Evolutionary conservation across 2,113 vertebrate genomes (phyloP), one percentile per base, ranked within the genome.

Genomic region (Podiceps cristatus): DNA sequence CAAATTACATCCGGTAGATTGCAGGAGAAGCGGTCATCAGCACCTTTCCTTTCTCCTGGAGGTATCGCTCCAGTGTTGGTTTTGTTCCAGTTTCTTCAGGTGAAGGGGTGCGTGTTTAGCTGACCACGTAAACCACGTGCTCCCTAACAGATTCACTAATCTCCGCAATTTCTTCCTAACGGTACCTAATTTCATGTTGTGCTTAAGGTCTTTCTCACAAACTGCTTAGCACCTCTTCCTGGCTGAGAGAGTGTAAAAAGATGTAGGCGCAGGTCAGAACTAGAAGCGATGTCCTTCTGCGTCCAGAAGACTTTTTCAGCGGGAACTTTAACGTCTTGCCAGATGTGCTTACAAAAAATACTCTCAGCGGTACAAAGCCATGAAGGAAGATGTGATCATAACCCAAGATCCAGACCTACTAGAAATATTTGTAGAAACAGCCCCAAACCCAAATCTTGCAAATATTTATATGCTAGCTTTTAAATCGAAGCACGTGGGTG

Each of bases 241-340:
- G 4, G 33, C 44, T 83, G 35, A 78, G 52, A 44, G 16, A 67
- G n/a, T 13, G 50, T 10, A 23, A 50, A 74, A 82, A 62, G 12
- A 9, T 22, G 24, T 5, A 45, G 45, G 49, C 1, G 11, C 14
- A 13, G 23, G 16, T 42, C 35, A 86, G 59, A 76, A 83, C 49
- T 64, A 27, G 10, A 52, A 79, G 25, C 1, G 0, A 49, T 0
- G 0, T 25, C 2, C 13, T 22, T 37, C 6, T 53, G 29, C 5
- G 7, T 28, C 27, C 28, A 27, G 9, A 69, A 56, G 55, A 68
- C 12, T 31, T 63, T 24, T 64, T 19, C 35, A 64, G 40, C 16
- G 49, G 50, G 18, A 45, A 31, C 59, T 71, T 81, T 2, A 40
- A 40, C n/a, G 44, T 13, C 31, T 89, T 12, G 20, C 60, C 12